phyloP scores from a whole-genome alignment of 2,113 vertebrate species.

The Turdus rufiventris region DNA sequence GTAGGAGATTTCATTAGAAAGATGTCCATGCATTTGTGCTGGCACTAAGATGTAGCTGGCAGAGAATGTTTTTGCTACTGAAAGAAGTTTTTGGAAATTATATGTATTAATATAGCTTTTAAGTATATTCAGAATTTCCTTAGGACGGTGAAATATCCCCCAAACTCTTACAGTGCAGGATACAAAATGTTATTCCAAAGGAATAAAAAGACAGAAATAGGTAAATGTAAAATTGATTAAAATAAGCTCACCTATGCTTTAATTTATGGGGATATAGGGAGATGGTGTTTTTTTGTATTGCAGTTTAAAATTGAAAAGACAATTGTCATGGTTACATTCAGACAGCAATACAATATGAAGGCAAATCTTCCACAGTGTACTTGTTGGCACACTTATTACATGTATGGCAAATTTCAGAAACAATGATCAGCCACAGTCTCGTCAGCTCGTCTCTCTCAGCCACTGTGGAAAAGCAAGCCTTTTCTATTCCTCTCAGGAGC shows the following conservation, averaged over 20 bases:
- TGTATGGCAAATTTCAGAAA: not conserved
- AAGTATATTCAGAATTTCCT: not conserved
- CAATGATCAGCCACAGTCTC: not conserved
- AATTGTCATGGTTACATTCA: not conserved
- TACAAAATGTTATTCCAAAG: not conserved
- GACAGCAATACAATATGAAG: not conserved
- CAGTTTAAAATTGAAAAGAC: not conserved
- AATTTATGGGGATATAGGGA: not conserved
- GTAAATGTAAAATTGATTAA: not conserved
- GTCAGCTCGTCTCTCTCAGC: not conserved
- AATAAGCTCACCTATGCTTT: not conserved
- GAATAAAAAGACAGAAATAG: not conserved
- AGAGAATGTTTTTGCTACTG: not conserved
- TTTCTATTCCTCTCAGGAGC: not conserved
- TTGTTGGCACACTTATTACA: not conserved
- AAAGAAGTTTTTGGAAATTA: not conserved
- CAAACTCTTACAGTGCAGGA: not conserved
- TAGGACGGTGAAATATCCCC: not conserved
- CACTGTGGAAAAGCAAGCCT: not conserved
- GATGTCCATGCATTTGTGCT: not conserved
- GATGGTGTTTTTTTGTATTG: rapidly evolving
- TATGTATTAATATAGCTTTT: not conserved
- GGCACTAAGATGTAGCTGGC: not conserved
- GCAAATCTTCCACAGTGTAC: not conserved
- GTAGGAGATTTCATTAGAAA: not conserved